Evolutionary conservation across 2,888 invertebrate genomes (phyloP), one percentile per base, ranked within the genome.

Genomic region (Slavum lentiscoides): DNA sequence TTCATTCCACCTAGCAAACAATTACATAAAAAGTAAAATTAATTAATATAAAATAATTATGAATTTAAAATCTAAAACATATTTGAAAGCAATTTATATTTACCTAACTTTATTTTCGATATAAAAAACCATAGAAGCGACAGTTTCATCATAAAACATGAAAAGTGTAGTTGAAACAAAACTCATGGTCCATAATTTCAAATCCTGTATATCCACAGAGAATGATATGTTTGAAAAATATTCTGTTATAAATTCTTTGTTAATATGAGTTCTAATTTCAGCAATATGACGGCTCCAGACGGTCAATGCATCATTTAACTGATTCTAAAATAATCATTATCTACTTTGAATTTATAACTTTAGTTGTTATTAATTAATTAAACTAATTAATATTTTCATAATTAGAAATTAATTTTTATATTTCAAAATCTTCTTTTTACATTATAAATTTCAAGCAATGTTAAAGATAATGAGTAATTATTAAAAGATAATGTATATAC

Each of bases 271-370:
- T 11, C 84, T 83, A 53, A 87, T 84, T 70, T 84, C 84, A 53
- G 85, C 82, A 59, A 85, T 83, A 83, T 87, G 87, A 59, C 87
- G 85, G 4, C 85, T 84, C 87, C 87, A 87, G 58, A 87, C 84
- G 64, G 86, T 84, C 30, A 85, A 84, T 3, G 86, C 85, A 82
- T 86, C 84, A 62, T 86, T 85, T 64, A 87, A 84, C 66, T 84
- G 72, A 67, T 85, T 84, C 87, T 87, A 83, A 68, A 59, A 73
- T 39, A 72, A 15, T 8, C n/a, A 39, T 5, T 13, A 19, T 17
- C 30, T 8, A 74, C 30, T 49, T 13, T 49, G 4, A 13, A 49
- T 49, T 49, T 49, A 43, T 6, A 43, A 43, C 43, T 43, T 1
- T 30, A 30, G 30, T 43, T 43, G 43, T 62, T 37, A 23, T 43